Conservation (phyloP, 2,888 invertebrate genomes). For the Drosophila neonasuta region DNA sequence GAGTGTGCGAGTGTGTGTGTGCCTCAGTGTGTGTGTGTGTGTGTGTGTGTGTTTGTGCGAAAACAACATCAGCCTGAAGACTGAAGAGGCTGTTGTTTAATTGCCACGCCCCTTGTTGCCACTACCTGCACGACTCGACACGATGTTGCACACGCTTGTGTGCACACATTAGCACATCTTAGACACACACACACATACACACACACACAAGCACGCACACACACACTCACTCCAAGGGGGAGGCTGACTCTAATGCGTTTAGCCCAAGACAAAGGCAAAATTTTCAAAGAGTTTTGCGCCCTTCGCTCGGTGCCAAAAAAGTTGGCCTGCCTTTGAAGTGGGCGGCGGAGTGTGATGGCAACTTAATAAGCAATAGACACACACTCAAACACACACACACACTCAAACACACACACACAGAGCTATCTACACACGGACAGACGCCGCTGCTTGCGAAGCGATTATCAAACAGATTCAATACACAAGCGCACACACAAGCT, state of each 20-base stretch:
- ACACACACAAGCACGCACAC: slow-evolving; percentile 45
- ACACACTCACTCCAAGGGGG: not conserved
- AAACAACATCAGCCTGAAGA: slow-evolving; percentile 32
- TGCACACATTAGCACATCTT: slow-evolving; percentile 55
- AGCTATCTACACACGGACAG: not conserved
- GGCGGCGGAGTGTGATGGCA: slow-evolving; percentile 16
- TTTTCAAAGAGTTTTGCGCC: slow-evolving; percentile 49
- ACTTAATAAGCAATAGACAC: slow-evolving; percentile 33
- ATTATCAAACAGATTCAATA: slow-evolving; percentile 2
- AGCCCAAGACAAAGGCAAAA: slow-evolving; percentile 38
- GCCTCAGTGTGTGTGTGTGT: slow-evolving; percentile 14
- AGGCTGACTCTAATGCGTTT: slow-evolving; percentile 51
- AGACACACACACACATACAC: slow-evolving; percentile 7
- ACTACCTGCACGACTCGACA: slow-evolving; percentile 38
- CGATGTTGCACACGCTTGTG: slow-evolving; percentile 59
- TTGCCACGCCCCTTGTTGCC: slow-evolving; percentile 56
- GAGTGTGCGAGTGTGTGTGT: slow-evolving; percentile 7
- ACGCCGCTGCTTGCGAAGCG: not conserved
- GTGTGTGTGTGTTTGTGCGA: slow-evolving; percentile 29
- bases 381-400: slow-evolving; percentile 2
- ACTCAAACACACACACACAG: not conserved
- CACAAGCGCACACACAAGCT: not conserved
- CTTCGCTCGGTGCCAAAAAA: slow-evolving; percentile 40
- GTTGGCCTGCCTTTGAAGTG: slow-evolving; percentile 21
- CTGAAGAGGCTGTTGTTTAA: slow-evolving; percentile 50